A percentile compares a stretch with the other conserved stretches of the same genome.
phyloP scores from a whole-genome alignment of 2,888 invertebrate genomes.

The Scaptomyza reducta region DNA sequence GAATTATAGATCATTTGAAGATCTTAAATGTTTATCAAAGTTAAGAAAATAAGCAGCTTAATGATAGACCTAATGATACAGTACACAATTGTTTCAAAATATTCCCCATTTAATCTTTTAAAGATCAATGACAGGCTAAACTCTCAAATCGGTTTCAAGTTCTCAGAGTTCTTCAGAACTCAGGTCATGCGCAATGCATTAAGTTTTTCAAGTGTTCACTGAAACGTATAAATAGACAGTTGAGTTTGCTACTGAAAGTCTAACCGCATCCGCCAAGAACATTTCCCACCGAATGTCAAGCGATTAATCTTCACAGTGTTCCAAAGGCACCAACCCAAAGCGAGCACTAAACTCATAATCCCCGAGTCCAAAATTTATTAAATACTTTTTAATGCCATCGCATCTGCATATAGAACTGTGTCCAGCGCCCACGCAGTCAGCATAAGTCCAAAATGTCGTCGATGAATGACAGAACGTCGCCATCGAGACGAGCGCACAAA shows the following conservation, averaged over 20 bases:
- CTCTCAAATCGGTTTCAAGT: background rate
- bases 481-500: slow-evolving; percentile 70
- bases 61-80: background rate
- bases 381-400: slow-evolving; percentile 72
- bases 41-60: slow-evolving; percentile 7
- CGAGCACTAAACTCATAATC: slow-evolving; percentile 61
- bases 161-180: slow-evolving; percentile 40
- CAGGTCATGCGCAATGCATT: slow-evolving; percentile 37
- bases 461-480: slow-evolving; percentile 55
- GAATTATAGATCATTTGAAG: background rate
- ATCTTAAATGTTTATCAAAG: background rate
- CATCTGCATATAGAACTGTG: slow-evolving; percentile 38
- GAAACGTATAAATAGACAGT: slow-evolving; percentile 63
- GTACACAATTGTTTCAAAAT: background rate
- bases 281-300: slow-evolving; percentile 72
- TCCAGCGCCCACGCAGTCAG: slow-evolving; percentile 64
- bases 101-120: background rate
- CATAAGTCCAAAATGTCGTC: slow-evolving; percentile 52
- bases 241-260: slow-evolving; percentile 49
- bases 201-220: slow-evolving; percentile 52
- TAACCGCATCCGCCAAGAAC: slow-evolving; percentile 51
- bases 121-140: slow-evolving; percentile 14
- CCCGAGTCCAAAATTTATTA: slow-evolving; percentile 63
- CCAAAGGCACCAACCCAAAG: slow-evolving; percentile 27
- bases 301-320: slow-evolving; percentile 44